Evolutionary conservation across 2,888 invertebrate genomes (phyloP).

Genomic region (Lampropteryx suffumata): DNA sequence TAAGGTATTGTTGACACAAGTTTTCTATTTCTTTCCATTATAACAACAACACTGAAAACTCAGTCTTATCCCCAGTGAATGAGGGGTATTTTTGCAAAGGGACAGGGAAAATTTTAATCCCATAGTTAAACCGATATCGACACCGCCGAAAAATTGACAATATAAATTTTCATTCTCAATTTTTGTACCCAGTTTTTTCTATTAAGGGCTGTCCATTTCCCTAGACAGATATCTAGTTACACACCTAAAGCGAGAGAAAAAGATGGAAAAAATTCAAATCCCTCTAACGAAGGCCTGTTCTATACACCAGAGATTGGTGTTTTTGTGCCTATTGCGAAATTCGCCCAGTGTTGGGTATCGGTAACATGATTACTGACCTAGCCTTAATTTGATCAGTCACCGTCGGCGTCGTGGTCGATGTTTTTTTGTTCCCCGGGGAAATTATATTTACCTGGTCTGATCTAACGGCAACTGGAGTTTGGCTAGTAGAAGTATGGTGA

Average conservation of each 20-base stretch:
- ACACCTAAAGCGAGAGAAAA: conserved; percentile 64
- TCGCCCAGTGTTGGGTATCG: conserved; percentile 74
- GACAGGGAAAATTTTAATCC: conserved; percentile 29
- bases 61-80: conserved; percentile 3
- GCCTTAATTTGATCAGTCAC: conserved; percentile 75
- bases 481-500: conserved; percentile 23
- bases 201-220: conserved; percentile 75
- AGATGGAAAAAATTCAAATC: conserved; percentile 50
- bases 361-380: conserved; percentile 81
- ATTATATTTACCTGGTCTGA: conserved; percentile 56
- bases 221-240: conserved; percentile 67
- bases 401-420: conserved; percentile 56
- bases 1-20: conserved; percentile 31
- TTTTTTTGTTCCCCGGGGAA: conserved; percentile 62
- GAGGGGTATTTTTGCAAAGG: conserved; percentile 21
- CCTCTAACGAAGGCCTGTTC: conserved; percentile 71
- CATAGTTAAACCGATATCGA: conserved; percentile 44
- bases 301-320: conserved; percentile 75
- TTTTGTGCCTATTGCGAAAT: conserved; percentile 73
- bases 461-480: conserved; percentile 24
- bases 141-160: conserved; percentile 56
- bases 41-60: conserved; percentile 12
- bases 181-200: conserved; percentile 69
- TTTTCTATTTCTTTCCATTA: conserved; percentile 33
- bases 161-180: conserved; percentile 70